phyloP scores from a whole-genome alignment of 2,797 vertebrate species.

The Alouatta caraya region DNA sequence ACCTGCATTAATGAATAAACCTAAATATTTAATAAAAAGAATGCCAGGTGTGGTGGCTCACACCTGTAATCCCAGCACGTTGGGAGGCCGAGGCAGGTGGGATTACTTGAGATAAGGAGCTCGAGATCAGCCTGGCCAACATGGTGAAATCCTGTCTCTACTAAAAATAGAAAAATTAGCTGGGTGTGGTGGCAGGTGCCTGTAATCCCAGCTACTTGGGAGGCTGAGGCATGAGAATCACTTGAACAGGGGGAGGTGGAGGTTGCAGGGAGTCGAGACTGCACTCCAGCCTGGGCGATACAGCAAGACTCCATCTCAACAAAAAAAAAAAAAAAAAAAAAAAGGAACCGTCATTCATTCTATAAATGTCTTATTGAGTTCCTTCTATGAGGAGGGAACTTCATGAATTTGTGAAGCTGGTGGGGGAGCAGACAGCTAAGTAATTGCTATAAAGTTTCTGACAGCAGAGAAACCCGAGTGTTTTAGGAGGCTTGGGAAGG shows the following conservation, averaged over 20 bases:
- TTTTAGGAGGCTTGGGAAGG: neutral
- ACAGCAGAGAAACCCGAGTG: neutral
- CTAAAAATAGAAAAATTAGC: neutral
- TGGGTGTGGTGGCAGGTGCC: neutral
- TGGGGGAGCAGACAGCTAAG: neutral
- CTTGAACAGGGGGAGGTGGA: neutral
- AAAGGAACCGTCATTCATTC: neutral
- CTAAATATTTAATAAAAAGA: neutral
- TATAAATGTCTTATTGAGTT: neutral
- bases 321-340: neutral
- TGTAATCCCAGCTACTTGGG: neutral
- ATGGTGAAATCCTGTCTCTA: neutral
- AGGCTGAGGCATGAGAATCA: neutral
- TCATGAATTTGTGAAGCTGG: neutral
- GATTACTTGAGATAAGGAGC: neutral
- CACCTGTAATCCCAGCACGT: neutral
- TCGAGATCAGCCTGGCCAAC: neutral
- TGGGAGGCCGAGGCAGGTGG: neutral
- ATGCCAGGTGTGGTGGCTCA: neutral
- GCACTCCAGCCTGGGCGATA: neutral
- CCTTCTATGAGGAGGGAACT: neutral
- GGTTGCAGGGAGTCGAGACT: neutral
- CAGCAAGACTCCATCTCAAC: neutral
- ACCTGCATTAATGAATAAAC: neutral
- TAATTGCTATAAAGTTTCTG: neutral